Percentiles rank a stretch among this genome's conserved stretches.
Evolutionary conservation across 30 jellyfish, hydroid and myxozoan genomes (phyloP).

Genomic region (Hydractinia symbiolongicarpus): DNA sequence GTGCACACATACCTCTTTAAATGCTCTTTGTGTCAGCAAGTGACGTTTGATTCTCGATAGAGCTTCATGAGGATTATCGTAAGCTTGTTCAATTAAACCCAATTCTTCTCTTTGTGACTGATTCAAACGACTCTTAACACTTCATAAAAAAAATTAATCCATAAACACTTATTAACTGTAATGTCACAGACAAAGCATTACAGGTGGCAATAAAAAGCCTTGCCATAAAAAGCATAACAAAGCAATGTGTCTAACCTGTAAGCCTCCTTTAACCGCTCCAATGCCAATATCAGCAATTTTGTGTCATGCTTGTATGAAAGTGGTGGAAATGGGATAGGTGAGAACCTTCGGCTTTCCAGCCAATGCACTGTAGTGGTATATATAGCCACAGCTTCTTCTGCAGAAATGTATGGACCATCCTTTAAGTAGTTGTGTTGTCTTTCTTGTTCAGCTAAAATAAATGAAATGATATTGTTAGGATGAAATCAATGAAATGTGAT

Average conservation of each 20-base stretch:
- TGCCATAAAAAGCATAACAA: neutral
- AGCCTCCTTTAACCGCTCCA: constrained; percentile 96
- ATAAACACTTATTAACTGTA: neutral
- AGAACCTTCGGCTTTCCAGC: constrained; percentile 96
- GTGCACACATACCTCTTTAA: constrained; percentile 67
- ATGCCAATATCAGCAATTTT: constrained; percentile 81
- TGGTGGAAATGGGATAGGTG: constrained; percentile 99
- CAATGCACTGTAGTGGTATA: constrained; percentile 99
- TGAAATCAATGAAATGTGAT: neutral
- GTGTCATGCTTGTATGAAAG: constrained; percentile 98
- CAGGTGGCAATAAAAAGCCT: too few relatives aligned
- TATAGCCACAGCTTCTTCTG: constrained; percentile 99
- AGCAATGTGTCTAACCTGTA: constrained; percentile 54
- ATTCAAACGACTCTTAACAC: constrained; percentile 95
- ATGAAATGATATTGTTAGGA: neutral
- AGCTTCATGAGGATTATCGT: constrained; percentile 99
- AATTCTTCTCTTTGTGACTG: constrained; percentile 99
- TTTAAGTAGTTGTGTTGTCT: constrained; percentile 94
- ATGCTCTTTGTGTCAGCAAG: constrained; percentile 94
- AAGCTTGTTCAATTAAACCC: constrained; percentile 97
- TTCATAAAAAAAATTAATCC: neutral
- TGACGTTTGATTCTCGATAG: constrained; percentile 98
- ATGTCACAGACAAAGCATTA: neutral
- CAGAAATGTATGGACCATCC: constrained; percentile 99
- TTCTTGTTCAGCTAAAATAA: constrained; percentile 84